Percentiles rank a stretch among this genome's conserved stretches.
These are phyloP conservation scores for Hypanus sabinus DNA, from an alignment of 2,113 vertebrate species.

Conservation along the genomic window DNA sequence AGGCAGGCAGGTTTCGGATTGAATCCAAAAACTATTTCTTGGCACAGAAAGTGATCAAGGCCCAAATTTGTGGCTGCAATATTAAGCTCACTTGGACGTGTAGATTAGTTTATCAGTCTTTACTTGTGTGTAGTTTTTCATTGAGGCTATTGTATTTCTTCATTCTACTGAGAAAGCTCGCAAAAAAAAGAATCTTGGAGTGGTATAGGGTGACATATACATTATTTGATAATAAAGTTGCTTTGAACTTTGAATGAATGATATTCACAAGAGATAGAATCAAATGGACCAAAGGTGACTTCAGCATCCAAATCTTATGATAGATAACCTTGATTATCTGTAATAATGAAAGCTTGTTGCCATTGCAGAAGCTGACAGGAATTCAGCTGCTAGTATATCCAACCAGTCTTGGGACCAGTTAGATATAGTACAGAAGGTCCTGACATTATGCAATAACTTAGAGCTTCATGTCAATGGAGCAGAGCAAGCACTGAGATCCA, in stretches of 20 bases:
- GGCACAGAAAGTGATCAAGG: background rate
- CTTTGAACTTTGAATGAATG: background rate
- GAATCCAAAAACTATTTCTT: background rate
- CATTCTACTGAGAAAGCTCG: too few species aligned
- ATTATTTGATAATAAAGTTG: too few species aligned
- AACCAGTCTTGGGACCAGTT: background rate
- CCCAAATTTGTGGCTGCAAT: background rate
- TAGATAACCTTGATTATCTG: background rate
- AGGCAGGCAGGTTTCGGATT: background rate
- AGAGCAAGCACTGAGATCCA: background rate
- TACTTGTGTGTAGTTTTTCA: too few species aligned
- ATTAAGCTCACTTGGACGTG: background rate
- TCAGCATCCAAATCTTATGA: background rate
- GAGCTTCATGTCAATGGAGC: background rate
- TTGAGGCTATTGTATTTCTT: too few species aligned
- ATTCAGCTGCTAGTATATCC: background rate
- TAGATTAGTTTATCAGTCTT: too few species aligned
- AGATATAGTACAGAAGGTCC: background rate
- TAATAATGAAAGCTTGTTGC: background rate
- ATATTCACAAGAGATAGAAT: background rate
- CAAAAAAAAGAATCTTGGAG: too few species aligned
- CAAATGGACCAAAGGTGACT: background rate
- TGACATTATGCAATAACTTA: background rate
- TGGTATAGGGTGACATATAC: too few species aligned
- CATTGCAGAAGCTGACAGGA: background rate